Percentiles rank a stretch among this genome's conserved stretches.
phyloP scores from a whole-genome alignment of 1,140 invertebrate species.

The Pseudomyrmex dendroicus region DNA sequence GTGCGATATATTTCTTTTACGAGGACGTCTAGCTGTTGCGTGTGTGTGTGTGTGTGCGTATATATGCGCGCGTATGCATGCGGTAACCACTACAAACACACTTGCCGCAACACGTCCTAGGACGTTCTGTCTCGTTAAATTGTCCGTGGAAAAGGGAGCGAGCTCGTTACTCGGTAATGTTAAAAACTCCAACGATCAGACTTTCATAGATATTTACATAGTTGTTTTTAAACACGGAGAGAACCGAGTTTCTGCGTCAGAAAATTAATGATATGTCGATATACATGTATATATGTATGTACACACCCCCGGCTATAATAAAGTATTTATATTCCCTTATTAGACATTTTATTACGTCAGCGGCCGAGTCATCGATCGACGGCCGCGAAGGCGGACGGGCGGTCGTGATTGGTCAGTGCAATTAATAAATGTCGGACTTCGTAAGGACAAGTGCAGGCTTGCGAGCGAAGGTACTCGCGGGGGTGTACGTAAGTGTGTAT shows the following conservation, averaged over 20 bases:
- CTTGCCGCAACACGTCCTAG: constrained; percentile 25
- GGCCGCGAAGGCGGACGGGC: neutral
- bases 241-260: neutral
- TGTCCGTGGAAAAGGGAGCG: constrained; percentile 20
- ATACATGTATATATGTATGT: too few species aligned
- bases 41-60: neutral
- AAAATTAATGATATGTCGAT: neutral
- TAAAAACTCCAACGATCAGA: neutral
- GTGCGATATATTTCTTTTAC: constrained; percentile 70
- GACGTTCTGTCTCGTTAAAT: constrained; percentile 49
- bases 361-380: neutral
- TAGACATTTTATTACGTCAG: constrained; percentile 36
- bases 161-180: neutral
- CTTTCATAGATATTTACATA: neutral
- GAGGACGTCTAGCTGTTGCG: constrained; percentile 35
- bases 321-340: constrained; percentile 7
- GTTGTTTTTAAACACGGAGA: neutral
- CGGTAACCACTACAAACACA: neutral
- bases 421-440: constrained; percentile 65
- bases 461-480: constrained; percentile 14
- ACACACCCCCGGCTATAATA: neutral
- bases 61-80: neutral
- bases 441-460: constrained; percentile 62
- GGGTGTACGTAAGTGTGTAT: neutral
- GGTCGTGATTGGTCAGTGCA: constrained; percentile 44